phyloP scores from a whole-genome alignment of 1,140 invertebrate species.

The Procambarus virginalis region DNA sequence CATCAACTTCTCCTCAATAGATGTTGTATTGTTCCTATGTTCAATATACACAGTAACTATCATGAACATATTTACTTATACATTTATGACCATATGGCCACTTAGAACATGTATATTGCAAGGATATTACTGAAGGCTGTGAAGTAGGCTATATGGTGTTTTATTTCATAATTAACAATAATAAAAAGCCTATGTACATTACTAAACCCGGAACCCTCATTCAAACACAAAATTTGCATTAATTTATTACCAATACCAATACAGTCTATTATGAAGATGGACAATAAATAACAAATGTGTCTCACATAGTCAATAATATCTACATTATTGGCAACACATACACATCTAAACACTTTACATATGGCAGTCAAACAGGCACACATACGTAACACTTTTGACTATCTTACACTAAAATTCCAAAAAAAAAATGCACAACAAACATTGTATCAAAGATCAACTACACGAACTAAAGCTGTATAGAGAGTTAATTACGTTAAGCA shows the following conservation, averaged over 20 bases:
- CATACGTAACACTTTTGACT: not conserved
- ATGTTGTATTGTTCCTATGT: too few species aligned
- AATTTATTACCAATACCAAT: not conserved
- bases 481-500: not conserved
- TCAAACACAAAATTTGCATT: not conserved
- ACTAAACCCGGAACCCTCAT: not conserved
- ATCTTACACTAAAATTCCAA: not conserved
- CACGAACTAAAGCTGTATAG: not conserved
- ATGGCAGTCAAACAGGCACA: not conserved
- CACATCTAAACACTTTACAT: not conserved
- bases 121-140: too few species aligned
- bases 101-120: too few species aligned
- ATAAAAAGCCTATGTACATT: constrained; percentile 4
- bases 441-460: not conserved
- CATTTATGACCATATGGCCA: too few species aligned
- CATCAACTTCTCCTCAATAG: too few species aligned
- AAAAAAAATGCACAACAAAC: not conserved
- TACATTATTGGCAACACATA: not conserved
- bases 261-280: not conserved
- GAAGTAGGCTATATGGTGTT: not conserved
- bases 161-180: not conserved
- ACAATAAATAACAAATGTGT: not conserved
- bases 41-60: too few species aligned
- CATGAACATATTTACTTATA: too few species aligned
- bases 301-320: not conserved